phyloP scores from a whole-genome alignment of 2,113 vertebrate genomes.

The Cyanistes caeruleus region DNA sequence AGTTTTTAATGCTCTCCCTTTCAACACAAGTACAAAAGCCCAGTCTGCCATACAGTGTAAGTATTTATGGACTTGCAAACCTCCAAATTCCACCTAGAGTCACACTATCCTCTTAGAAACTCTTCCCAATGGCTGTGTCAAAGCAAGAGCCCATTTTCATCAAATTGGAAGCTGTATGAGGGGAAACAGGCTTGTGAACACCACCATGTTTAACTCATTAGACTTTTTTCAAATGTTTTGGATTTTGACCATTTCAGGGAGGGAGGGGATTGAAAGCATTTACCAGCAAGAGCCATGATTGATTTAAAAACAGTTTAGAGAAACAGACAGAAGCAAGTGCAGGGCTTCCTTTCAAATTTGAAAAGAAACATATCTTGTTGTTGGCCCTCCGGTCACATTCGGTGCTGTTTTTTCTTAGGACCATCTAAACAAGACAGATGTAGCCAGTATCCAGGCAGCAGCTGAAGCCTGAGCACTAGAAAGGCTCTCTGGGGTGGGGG shows the following conservation, averaged over 20 bases:
- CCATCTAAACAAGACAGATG: constrained; percentile 60
- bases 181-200: background rate
- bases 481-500: constrained; percentile 52
- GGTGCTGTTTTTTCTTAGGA: constrained; percentile 50
- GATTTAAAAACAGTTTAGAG: constrained; percentile 42
- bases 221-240: constrained; percentile 1
- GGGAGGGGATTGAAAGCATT: background rate
- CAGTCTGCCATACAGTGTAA: background rate
- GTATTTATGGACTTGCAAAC: background rate
- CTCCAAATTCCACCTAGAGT: background rate
- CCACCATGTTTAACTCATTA: constrained; percentile 24
- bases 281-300: background rate
- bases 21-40: background rate
- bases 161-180: background rate
- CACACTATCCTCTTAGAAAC: background rate
- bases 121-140: background rate
- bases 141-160: background rate
- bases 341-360: constrained; percentile 40
- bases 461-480: constrained; percentile 43
- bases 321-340: constrained; percentile 46
- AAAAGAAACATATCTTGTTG: constrained; percentile 24
- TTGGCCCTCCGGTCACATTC: constrained; percentile 43
- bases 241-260: constrained; percentile 1
- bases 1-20: constrained; percentile 14
- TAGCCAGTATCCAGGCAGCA: constrained; percentile 60